Percentiles rank a stretch among this genome's conserved stretches.
Evolutionary conservation across 2,113 vertebrate genomes (phyloP).

Genomic region (Nipponia nippon): DNA sequence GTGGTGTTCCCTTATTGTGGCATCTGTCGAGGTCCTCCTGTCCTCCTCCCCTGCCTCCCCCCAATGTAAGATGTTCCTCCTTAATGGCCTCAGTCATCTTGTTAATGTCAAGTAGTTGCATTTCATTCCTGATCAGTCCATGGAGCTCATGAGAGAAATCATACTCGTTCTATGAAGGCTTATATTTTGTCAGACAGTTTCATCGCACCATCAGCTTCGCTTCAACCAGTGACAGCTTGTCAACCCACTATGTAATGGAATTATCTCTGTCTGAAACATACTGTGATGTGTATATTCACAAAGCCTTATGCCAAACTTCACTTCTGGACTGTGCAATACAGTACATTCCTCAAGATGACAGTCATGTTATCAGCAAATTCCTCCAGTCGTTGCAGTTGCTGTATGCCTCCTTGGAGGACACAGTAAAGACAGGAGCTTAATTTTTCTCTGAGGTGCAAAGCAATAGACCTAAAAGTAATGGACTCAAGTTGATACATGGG

Average conservation of each 20-base stretch:
- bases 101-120: background rate
- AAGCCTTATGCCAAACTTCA: background rate
- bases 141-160: background rate
- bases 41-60: background rate
- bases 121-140: background rate
- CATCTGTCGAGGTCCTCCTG: background rate
- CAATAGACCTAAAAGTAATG: background rate
- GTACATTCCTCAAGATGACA: background rate
- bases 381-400: background rate
- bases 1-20: background rate
- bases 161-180: background rate
- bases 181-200: background rate
- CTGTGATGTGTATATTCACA: background rate
- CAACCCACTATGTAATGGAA: background rate
- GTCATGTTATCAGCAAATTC: background rate
- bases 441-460: background rate
- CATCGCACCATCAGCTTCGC: background rate
- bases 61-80: background rate
- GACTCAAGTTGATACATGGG: background rate
- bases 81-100: background rate
- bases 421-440: background rate
- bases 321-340: background rate
- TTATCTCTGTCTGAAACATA: background rate
- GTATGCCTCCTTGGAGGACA: background rate
- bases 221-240: background rate